Evolutionary conservation across 2,113 vertebrate genomes (phyloP), one percentile per base, ranked within the genome.

Genomic region (Neodontobutis hainanensis): DNA sequence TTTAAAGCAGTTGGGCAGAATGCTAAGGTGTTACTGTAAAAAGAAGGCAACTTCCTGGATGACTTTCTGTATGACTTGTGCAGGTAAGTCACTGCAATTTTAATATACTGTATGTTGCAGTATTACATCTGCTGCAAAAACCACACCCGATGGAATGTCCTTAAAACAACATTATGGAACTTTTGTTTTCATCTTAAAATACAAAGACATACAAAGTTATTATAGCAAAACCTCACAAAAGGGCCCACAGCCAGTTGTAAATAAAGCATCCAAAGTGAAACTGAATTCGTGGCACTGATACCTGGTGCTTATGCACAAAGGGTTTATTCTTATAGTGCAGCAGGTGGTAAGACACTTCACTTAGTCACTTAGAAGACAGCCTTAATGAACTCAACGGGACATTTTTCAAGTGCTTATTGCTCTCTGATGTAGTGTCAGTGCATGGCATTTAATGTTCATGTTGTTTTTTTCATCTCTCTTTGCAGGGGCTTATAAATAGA

Each of bases 241-340:
- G n/a, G n/a, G n/a, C n/a, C n/a, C n/a, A n/a, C 52, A 8, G 52
- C 34, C 8, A 14, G 32, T 8, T 55, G 52, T 55, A 55, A 55
- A 55, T 55, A n/a, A 35, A 32, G 32, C 36, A 34, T 50, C 35
- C 11, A 14, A 65, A 36, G 4, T 27, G 49, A 68, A 55, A 73
- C 27, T 59, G 32, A 5, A 71, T 55, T 52, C 6, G 43, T 77
- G 77, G 80, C 56, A 84, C 75, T 40, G 53, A 62, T 74, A 36
- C 34, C 60, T 67, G 53, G 45, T 81, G 67, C 76, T 81, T 80
- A 61, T 55, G 47, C 59, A 71, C 40, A 42, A 47, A 65, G 45
- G 8, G 70, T 80, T 79, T 78, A 70, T 50, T 77, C 75, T 90
- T 87, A 61, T 82, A 85, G 1, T 12, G 46, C 49, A 75, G 49